A percentile compares a stretch with the other conserved stretches of the same genome.
Evolutionary conservation across 2,888 invertebrate species (phyloP).

Genomic region (Zonitis immaculata): DNA sequence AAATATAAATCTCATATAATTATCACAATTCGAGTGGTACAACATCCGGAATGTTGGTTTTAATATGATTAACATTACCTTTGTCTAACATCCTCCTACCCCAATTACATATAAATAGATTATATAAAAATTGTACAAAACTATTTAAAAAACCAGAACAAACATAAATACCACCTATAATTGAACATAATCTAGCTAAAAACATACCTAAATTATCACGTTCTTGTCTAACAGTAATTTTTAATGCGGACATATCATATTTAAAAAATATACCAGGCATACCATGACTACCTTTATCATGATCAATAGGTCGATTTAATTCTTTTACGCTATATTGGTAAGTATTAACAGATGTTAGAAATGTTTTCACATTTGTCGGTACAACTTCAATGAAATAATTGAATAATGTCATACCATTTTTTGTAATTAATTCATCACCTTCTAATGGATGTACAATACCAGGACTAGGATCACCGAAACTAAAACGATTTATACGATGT

Average conservation of each 20-base stretch:
- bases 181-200: slow-evolving; percentile 80
- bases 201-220: slow-evolving; percentile 75
- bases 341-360: slow-evolving; percentile 68
- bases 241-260: slow-evolving; percentile 88
- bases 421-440: slow-evolving; percentile 84
- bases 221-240: slow-evolving; percentile 76
- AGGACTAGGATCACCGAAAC: slow-evolving; percentile 85
- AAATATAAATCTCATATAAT: background rate
- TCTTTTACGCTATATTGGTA: slow-evolving; percentile 95
- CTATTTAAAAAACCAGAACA: slow-evolving; percentile 55
- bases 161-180: slow-evolving; percentile 89
- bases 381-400: slow-evolving; percentile 96
- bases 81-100: slow-evolving; percentile 10
- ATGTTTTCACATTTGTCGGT: slow-evolving; percentile 86
- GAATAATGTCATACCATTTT: slow-evolving; percentile 69
- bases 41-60: slow-evolving; percentile 9
- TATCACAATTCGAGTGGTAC: slow-evolving; percentile 14
- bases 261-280: slow-evolving; percentile 93
- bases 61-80: background rate
- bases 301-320: slow-evolving; percentile 72
- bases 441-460: slow-evolving; percentile 93
- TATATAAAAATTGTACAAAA: slow-evolving; percentile 32
- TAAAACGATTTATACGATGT: slow-evolving; percentile 90
- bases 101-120: slow-evolving; percentile 37
- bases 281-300: slow-evolving; percentile 79